Base-by-base conservation (phyloP, 2,888 invertebrate species). In the Elmis aenea region DNA sequence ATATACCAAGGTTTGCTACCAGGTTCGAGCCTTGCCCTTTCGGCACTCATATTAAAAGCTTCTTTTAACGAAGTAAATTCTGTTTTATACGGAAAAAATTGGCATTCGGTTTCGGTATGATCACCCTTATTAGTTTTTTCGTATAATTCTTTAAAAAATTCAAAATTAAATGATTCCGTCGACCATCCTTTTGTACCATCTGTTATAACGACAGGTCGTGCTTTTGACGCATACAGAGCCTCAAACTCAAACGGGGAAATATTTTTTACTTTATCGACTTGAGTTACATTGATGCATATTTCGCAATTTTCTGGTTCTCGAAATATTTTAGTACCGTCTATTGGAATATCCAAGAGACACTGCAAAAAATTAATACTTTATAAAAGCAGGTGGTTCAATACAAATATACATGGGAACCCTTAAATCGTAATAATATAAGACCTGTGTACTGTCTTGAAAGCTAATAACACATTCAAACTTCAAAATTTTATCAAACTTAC, bases 61-160 rank as follows among this genome's bases (percentile, higher is more conserved):
- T 95, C 87, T 28, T 74, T 72, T 1, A 96, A 71, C 26, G 77
- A 81, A 15, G 69, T 71, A 55, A 95, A 86, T 18, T 88, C 86
- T 0, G 93, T 93, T 67, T 87, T 81, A 66, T 96, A 96, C 0
- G 94, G 89, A 61, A 96, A 90, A 68, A 93, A 96, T 65, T 94
- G 94, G 53, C 95, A 96, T 48, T 83, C 81, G 33, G 55, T 58
- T 4, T 51, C 39, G 27, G 33, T 31, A 25, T 52, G 42, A 15
- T 41, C 38, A 29, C 48, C 41, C 26, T 53, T 45, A 48, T 72
- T 73, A 0, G 68, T 68, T 30, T 72, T 73, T 15, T 73, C 69
- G 66, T 94, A 93, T 33, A 89, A 72, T 3, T 78, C 69, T 48
- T 83, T 83, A 66, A 96, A 90, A 67, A 88, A 95, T 48, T 83